Evolutionary conservation across 2,888 invertebrate species (phyloP), one percentile per base, ranked within the genome.

Genomic region (Patella pellucida): DNA sequence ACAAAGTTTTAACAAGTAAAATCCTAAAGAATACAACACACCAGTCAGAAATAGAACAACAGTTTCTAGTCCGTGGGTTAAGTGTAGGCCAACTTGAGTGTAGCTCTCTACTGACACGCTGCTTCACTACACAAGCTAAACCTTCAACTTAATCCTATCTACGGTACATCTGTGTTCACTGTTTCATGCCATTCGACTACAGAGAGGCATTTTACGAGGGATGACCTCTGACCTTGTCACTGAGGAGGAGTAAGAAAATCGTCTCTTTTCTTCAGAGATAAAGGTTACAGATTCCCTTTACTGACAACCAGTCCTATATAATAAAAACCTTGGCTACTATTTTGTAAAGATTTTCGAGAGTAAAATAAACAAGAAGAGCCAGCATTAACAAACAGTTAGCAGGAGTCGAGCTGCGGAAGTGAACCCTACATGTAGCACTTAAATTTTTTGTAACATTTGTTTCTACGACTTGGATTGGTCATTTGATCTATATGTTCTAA

Each of bases 1-100:
- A 62, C 41, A 62, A 19, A 62, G 62, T 62, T 62, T 62, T 62
- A 62, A 62, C 62, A 62, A 62, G 62, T 62, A 62, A 62, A 62
- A 62, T 62, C 19, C 19, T 62, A 62, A 23, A 23, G 23, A 62
- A 23, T 23, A 62, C 23, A 62, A 62, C 19, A 62, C 23, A 19
- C 62, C 23, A 62, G 62, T 62, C 62, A 19, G 23, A 62, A 23
- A 62, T 23, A 23, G 19, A 15, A 62, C 19, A 23, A 62, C 19
- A 62, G 62, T 62, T 62, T 62, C 41, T 41, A 41, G 41, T 41
- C 9, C 23, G 62, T 62, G 3, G 62, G 62, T 62, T 62, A 62
- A 62, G 62, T 62, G 23, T 62, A 62, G 62, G 23, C 12, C 19
- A 62, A 62, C 62, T 23, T 23, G 19, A 23, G 62, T 23, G 62